Percentiles rank a stretch among this genome's conserved stretches.
phyloP scores from a whole-genome alignment of 1,140 invertebrate species.

The Euglossa dilemma region DNA sequence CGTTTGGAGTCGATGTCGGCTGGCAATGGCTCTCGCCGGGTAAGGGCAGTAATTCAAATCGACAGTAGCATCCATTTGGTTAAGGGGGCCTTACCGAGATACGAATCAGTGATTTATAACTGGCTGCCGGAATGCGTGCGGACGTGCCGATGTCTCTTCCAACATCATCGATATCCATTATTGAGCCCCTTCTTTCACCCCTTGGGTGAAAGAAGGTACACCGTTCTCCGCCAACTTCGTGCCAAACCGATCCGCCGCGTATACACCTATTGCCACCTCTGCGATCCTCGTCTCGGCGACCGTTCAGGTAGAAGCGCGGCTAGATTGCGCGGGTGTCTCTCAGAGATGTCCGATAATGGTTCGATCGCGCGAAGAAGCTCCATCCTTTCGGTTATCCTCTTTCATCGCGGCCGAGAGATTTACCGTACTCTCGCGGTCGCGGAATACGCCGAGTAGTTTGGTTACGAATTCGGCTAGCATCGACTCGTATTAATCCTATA shows the following conservation, averaged over 20 bases:
- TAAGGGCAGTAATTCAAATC: constrained; percentile 73
- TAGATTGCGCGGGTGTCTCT: background rate
- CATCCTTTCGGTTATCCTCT: too few relatives aligned
- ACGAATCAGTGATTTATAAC: constrained; percentile 74
- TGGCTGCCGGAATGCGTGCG: constrained; percentile 73
- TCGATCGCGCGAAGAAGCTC: too few relatives aligned
- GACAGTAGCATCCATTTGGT: constrained; percentile 74
- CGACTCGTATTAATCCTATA: too few relatives aligned
- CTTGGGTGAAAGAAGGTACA: too few relatives aligned
- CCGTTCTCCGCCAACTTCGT: constrained; percentile 37
- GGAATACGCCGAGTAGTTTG: too few relatives aligned
- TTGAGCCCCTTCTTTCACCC: constrained; percentile 36
- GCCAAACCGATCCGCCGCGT: background rate
- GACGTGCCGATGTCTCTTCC: constrained; percentile 64
- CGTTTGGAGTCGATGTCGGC: constrained; percentile 61
- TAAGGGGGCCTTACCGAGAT: constrained; percentile 66
- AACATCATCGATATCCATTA: constrained; percentile 70
- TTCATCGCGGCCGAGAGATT: too few relatives aligned
- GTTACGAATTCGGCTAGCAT: too few relatives aligned
- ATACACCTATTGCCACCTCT: background rate
- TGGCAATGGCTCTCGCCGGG: constrained; percentile 56
- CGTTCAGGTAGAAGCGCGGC: background rate
- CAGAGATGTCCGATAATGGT: too few relatives aligned
- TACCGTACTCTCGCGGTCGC: too few relatives aligned
- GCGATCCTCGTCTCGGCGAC: background rate